Base-by-base conservation (phyloP, 1,140 invertebrate species). In the Dendroctonus ponderosae region DNA sequence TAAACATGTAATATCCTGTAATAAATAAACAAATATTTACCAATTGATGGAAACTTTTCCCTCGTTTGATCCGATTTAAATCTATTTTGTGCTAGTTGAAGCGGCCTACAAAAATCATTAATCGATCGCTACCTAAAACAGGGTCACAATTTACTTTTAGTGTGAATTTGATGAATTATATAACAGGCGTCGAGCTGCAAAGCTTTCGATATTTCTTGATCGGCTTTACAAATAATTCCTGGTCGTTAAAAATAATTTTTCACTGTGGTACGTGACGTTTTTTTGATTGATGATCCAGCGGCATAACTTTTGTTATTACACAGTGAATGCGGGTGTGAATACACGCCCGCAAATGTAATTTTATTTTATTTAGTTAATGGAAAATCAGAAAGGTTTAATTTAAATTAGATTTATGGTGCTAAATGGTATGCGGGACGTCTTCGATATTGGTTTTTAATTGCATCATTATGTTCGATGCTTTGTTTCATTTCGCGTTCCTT, bases 221-320 rank as follows among this genome's bases (percentile, higher is more conserved):
- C 51, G 51, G 62, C 62, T 65, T 65, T 65, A 65, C 62, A 65
- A 65, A 65, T 65, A 65, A 65, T 57, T 65, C 39, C 44, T 14
- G 53, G 15, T 65, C 62, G 62, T 65, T 65, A 65, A 58, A 65
- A 65, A 65, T 65, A 65, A 65, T 65, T 65, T 65, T 65, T 65
- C 62, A 65, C 11, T 26, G 41, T 15, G 41, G 42, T 12, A 50
- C 54, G 62, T 56, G 52, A 65, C 52, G 62, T 49, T 65, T 51
- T 65, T 65, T 48, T 65, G 62, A 65, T 65, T 65, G 53, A 65
- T 65, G 62, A 57, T 65, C 41, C 11, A 11, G 15, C 42, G 40
- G 14, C 53, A 26, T 11, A 12, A 44, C 51, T 38, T 41, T 49
- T 63, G 50, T 63, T 63, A 63, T 56, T 63, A 63, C 62, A 37